Conservation (phyloP, 2,797 vertebrate genomes). For the Myiothlypis chrysogaster region DNA sequence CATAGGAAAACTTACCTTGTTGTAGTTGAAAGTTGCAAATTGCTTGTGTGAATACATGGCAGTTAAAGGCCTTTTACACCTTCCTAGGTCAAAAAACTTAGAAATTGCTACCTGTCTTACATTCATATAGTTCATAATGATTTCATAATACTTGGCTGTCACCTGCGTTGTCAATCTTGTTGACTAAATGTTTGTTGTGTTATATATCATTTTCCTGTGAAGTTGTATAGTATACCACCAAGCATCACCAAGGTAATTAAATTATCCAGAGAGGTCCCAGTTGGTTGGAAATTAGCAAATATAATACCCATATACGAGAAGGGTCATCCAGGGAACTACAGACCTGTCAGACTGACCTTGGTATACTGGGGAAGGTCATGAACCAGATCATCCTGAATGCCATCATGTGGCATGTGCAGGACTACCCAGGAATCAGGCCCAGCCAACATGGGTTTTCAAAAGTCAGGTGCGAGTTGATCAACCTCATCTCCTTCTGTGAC, state of each 20-base stretch:
- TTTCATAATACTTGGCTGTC: background rate
- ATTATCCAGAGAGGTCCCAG: background rate
- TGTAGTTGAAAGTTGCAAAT: background rate
- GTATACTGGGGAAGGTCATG: rapidly evolving
- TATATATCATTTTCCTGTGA: background rate
- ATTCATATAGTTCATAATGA: background rate
- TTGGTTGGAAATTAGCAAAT: background rate
- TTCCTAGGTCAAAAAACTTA: background rate
- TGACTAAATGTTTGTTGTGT: background rate
- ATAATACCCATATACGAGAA: background rate
- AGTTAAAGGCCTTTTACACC: background rate
- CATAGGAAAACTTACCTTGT: background rate
- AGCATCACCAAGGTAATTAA: background rate
- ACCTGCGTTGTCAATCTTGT: background rate
- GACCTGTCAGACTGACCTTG: background rate
- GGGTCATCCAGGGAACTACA: background rate
- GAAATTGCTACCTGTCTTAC: background rate
- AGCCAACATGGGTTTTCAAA: background rate
- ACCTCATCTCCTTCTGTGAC: background rate
- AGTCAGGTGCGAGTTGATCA: background rate
- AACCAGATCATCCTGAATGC: background rate
- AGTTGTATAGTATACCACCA: background rate
- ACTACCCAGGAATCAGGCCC: background rate
- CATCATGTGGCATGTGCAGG: rapidly evolving
- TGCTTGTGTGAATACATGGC: background rate